Base-by-base conservation (phyloP, 2,888 invertebrate genomes). In the Dryobotodes eremita region DNA sequence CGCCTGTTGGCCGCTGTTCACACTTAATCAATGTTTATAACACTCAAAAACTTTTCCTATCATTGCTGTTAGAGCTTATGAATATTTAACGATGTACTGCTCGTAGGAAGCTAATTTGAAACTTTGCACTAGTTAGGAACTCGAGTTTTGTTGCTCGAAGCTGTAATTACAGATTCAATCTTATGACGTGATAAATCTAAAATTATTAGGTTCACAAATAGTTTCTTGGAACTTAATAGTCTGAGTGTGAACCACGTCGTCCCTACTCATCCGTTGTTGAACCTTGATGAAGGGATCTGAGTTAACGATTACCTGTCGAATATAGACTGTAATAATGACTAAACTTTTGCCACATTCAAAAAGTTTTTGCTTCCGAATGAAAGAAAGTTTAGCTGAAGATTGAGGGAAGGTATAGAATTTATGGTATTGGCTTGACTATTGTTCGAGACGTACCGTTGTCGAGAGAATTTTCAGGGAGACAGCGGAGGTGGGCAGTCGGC, bases 21-120 rank as follows among this genome's bases (percentile, higher is more conserved):
- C 71, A 79, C 79, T 77, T 82, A 77, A 85, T 85, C 88, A 85
- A 85, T 86, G 88, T 86, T 85, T 71, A 85, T 64, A 75, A 70
- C 79, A 71, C 70, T 57, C 59, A 65, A 76, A 50, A 86, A 85
- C 71, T 83, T 89, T 86, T 82, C 85, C 83, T 88, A 86, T 89
- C 73, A 87, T 83, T 83, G 75, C 69, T 77, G 59, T 71, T 61
- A 86, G 84, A 84, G 69, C 68, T 81, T 78, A 84, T 86, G 83
- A 86, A 86, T 86, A 85, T 85, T 86, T 74, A 82, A 77, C 79
- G 65, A 82, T 72, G 72, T 82, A 81, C 75, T 72, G 53, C 50
- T 50, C 76, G 82, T 87, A 71, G 83, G 77, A 88, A 79, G 66
- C 71, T 88, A 76, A 77, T 79, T 86, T 65, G 65, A 77, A 81